Evolutionary conservation across 2,113 vertebrate genomes (phyloP).

Genomic region (Xyliphius kryptos): DNA sequence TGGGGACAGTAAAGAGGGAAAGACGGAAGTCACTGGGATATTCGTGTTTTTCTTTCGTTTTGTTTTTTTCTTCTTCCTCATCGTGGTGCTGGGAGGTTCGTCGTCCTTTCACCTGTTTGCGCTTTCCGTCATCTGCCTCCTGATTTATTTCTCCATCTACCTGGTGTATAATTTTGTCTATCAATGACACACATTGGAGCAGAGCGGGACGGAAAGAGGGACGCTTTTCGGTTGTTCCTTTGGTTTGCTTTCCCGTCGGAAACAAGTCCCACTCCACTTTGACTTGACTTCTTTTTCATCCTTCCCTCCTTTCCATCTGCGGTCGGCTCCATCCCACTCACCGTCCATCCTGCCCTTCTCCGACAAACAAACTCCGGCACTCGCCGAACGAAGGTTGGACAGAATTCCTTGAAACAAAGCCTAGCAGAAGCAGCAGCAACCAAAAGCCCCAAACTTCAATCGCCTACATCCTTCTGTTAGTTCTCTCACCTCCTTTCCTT

Average conservation of each 20-base stretch:
- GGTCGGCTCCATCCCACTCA: conserved; percentile 24
- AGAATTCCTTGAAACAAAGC: conserved; percentile 57
- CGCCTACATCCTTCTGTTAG: conserved; percentile 45
- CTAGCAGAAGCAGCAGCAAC: no score
- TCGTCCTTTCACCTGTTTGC: conserved; percentile 72
- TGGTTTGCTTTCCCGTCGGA: conserved; percentile 37
- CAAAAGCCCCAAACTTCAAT: no score
- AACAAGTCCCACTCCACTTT: conserved; percentile 32
- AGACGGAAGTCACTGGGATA: conserved; percentile 75
- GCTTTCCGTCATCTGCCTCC: conserved; percentile 68
- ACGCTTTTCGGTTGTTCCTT: conserved; percentile 42
- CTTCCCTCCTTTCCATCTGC: conserved; percentile 36
- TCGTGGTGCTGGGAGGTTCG: conserved; percentile 71
- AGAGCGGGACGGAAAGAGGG: conserved; percentile 47
- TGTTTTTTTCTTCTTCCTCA: conserved; percentile 75
- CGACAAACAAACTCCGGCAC: conserved; percentile 53
- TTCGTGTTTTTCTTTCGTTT: conserved; percentile 76
- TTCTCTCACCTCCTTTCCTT: conserved; percentile 42
- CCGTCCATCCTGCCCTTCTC: conserved; percentile 21
- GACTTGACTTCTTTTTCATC: conserved; percentile 49
- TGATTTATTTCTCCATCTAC: conserved; percentile 74
- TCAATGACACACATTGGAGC: conserved; percentile 59
- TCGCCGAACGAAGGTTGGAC: conserved; percentile 57
- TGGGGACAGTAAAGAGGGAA: no score
- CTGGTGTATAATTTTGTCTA: conserved; percentile 69